Base-by-base conservation (phyloP, 2,797 vertebrate species). In the Anas bahamensis region DNA sequence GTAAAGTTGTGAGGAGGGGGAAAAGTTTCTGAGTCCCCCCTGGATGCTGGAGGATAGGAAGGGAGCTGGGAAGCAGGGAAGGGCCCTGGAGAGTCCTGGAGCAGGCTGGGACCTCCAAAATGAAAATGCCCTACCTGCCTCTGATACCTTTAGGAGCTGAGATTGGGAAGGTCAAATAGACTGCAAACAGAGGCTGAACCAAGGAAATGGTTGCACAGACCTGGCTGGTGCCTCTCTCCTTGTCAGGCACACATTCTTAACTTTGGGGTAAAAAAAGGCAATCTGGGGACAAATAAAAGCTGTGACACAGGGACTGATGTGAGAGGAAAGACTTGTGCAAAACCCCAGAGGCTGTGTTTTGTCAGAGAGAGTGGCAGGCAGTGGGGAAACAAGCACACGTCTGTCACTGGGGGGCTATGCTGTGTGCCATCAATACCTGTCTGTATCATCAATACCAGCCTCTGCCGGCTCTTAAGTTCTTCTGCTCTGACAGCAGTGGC, bases 81-180 rank as follows among this genome's bases (percentile, higher is more conserved):
- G 4, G 44, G 19, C 6, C 28, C 22, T 57, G 39, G 13, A 9
- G 35, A 13, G 9, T 73, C 26, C 81, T 7, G 28, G 50, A 3
- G 37, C 9, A 66, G 5, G 21, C 29, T 79, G 50, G 10, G 14
- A 55, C 23, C 10, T 89, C 29, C 2, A 2, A 14, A 4, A n/a
- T 0, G 3, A 6, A 5, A 46, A 33, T 55, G 19, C 5, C 29
- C 57, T 74, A 12, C n/a, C 7, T 65, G 9, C 5, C 9, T 48
- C 24, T 53, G 33, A 11, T 28, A 15, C n/a, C 8, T 13, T 31
- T 42, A 56, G 53, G n/a, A 85, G 37, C 35, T n/a, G 21, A 79
- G 42, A 10, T 10, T n/a, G 46, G 66, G 57, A 72, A 63, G 17
- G 26, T 42, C 24, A 48, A 48, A 48, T 24, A 48, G 57, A 16